A percentile compares a stretch with the other conserved stretches of the same genome.
phyloP scores from a whole-genome alignment of 2,888 invertebrate species.

The Cantharis nigra region DNA sequence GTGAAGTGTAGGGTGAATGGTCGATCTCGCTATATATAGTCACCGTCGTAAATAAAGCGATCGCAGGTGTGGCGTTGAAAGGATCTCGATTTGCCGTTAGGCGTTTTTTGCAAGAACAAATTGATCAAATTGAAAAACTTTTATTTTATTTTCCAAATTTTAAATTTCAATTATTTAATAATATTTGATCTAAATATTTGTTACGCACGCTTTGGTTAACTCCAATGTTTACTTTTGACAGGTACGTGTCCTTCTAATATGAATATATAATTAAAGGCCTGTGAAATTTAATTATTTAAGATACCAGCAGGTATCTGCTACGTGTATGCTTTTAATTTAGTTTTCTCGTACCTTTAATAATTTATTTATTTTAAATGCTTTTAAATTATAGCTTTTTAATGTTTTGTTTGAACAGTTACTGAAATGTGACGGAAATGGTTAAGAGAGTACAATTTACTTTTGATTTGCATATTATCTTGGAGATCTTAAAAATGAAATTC shows the following conservation, averaged over 20 bases:
- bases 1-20: slow-evolving; percentile 37
- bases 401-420: background rate
- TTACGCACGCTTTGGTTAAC: background rate
- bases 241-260: background rate
- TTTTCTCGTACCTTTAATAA: background rate
- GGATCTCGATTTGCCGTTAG: slow-evolving; percentile 33
- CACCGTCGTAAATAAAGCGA: slow-evolving; percentile 41
- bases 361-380: background rate
- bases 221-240: background rate
- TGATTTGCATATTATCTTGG: background rate
- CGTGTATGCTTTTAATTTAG: background rate
- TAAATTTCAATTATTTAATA: background rate
- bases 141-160: background rate
- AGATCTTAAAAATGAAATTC: background rate
- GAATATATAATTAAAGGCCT: background rate
- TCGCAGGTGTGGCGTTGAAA: slow-evolving; percentile 44
- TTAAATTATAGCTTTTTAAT: slow-evolving; percentile 1
- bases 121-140: slow-evolving; percentile 30
- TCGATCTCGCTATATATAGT: slow-evolving; percentile 42
- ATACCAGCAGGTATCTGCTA: background rate
- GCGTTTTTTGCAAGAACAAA: slow-evolving; percentile 31
- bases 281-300: background rate
- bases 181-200: background rate
- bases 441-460: background rate
- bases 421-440: background rate